These are phyloP conservation scores for Molothrus aeneus DNA, from an alignment of 2,797 vertebrate species.

Conservation along the genomic window DNA sequence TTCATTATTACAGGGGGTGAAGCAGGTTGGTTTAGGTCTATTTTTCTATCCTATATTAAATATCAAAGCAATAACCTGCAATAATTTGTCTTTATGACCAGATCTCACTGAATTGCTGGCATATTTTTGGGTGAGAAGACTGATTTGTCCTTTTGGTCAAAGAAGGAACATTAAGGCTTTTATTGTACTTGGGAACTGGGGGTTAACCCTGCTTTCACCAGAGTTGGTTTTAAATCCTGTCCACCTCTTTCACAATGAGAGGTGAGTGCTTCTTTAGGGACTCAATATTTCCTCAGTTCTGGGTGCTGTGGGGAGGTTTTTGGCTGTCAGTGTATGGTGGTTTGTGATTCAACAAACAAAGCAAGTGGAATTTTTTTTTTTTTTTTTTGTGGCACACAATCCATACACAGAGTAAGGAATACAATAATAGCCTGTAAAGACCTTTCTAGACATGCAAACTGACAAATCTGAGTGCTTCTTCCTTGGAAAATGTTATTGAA, in stretches of 20 bases:
- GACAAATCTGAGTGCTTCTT: background rate
- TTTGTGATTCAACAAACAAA: background rate
- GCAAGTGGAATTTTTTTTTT: no score
- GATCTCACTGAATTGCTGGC: background rate
- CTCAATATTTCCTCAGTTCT: background rate
- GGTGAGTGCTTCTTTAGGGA: background rate
- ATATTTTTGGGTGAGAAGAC: background rate
- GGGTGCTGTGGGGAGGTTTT: background rate
- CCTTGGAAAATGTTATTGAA: background rate
- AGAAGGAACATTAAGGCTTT: background rate
- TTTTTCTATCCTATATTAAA: background rate
- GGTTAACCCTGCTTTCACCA: background rate
- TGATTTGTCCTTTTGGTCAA: background rate
- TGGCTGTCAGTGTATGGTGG: background rate
- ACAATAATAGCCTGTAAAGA: background rate
- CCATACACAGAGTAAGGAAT: background rate
- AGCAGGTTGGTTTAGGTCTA: background rate
- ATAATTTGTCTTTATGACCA: background rate
- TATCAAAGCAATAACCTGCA: background rate
- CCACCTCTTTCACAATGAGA: background rate
- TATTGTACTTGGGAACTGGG: background rate
- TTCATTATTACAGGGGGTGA: background rate
- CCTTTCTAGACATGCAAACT: background rate
- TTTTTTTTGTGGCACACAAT: background rate
- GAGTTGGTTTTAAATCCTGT: background rate